Evolutionary conservation across 2,888 invertebrate genomes (phyloP), one percentile per base, ranked within the genome.

Genomic region (Clepsis dumicolana): DNA sequence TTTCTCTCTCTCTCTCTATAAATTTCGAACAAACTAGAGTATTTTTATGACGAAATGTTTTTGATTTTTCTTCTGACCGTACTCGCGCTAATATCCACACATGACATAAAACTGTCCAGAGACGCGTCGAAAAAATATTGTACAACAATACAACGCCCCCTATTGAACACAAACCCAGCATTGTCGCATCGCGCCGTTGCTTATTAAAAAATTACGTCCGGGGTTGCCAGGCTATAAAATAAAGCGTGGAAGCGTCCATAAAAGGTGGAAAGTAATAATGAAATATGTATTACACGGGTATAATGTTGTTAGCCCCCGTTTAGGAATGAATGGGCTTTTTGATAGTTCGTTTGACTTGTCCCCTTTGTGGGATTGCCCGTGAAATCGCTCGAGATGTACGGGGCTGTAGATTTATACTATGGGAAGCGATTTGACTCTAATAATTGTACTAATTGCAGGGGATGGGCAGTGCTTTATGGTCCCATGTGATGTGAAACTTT

Each of bases 241-340:
- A 87, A 91, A 91, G 91, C 84, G 87, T 82, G n/a, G n/a, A n/a
- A n/a, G n/a, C n/a, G n/a, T 76, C 85, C 83, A 91, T 91, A 90
- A 90, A 80, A 89, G 91, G 90, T 89, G 82, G 84, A 85, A 85
- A 87, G 89, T 90, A 91, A 92, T 92, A 91, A 92, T 93, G 91
- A 92, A 93, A 93, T 92, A 93, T 93, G 92, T 93, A 93, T 93
- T 89, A 93, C 93, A 93, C 84, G 90, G 85, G 89, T 90, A 93
- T 93, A 91, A 93, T 91, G 92, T 92, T 93, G 93, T 93, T 91
- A 91, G 90, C 84, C 86, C 85, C 89, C 85, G 87, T 87, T 90
- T 87, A 84, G 76, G 61, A 74, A 81, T 87, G 89, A 90, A 91
- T 88, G 81, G 84, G 75, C 78, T 75, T 86, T 90, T 86, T 79